Evolutionary conservation across 2,888 invertebrate species (phyloP), one percentile per base, ranked within the genome.

Genomic region (Lingula anatina): DNA sequence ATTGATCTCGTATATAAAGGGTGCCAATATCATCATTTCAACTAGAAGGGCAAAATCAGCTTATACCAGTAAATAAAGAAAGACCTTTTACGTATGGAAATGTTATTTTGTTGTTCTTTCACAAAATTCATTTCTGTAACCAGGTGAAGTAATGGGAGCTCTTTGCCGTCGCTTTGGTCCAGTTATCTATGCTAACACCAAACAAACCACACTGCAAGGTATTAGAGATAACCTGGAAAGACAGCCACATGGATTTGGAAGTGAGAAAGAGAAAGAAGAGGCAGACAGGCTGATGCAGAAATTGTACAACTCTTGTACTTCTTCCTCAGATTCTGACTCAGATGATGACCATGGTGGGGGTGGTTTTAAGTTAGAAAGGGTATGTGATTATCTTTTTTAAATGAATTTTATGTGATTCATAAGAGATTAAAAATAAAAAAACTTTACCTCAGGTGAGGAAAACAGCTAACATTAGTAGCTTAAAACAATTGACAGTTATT

Each of bases 131-230:
- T 44, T 45, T 50, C 46, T 3, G 44, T 35, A 46, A 39, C 4
- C 52, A 78, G 79, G 79, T 49, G 79, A 78, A 60, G 70, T 78
- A 12, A 56, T 80, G 45, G 79, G 79, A 21, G 64, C 66, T n/a
- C 63, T 80, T 24, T 79, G 79, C 61, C 59, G 59, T 41, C 68
- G 66, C 46, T 54, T 68, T 51, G 79, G 79, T 1, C 52, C 73
- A n/a, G 57, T 60, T 23, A 62, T 79, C 2, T 80, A 78, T 61
- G 61, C 55, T 24, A 57, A 65, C 23, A 62, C 64, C 31, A 72
- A 68, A 54, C 64, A 69, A 25, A 55, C 59, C 42, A 70, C 79
- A n/a, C 51, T 79, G n/a, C 59, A 66, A 35, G 71, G 78, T n/a
- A 75, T 80, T 31, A 60, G 61, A 28, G 61, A 56, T 5, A 80